Conservation (phyloP, 2,113 vertebrate species). For the Lipophrys pholis region DNA sequence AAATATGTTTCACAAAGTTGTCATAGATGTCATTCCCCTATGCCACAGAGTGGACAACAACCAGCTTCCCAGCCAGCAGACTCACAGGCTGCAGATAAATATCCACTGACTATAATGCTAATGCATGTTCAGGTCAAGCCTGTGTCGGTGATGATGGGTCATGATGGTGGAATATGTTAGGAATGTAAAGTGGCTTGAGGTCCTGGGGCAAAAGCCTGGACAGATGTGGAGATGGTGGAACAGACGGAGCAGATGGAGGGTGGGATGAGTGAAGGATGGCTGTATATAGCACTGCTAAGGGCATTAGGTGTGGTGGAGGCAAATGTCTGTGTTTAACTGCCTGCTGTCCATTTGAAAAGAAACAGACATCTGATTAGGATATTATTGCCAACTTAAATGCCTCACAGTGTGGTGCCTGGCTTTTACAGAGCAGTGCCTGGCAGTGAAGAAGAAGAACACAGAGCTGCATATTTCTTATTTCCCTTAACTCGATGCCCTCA, state of each 20-base stretch:
- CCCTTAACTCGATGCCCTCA: constrained; percentile 4
- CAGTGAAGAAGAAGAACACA: constrained; percentile 24
- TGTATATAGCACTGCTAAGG: background rate
- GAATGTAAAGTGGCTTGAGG: constrained; percentile 71
- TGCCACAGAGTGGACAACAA: background rate
- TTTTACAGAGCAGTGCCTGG: constrained; percentile 29
- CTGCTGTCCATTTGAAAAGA: constrained; percentile 45
- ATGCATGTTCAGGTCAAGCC: constrained; percentile 34
- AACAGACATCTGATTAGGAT: constrained; percentile 63
- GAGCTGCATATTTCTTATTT: constrained; percentile 17
- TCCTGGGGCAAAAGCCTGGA: constrained; percentile 21
- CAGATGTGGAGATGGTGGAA: constrained; percentile 10
- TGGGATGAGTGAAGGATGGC: constrained; percentile 23
- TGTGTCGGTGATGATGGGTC: constrained; percentile 37
- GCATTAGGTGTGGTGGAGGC: constrained; percentile 7
- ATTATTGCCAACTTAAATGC: constrained; percentile 58
- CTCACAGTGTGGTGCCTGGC: constrained; percentile 39
- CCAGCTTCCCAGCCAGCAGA: too few species aligned
- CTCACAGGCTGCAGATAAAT: constrained; percentile 10
- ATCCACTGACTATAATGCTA: background rate
- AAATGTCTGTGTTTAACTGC: constrained; percentile 33
- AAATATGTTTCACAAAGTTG: constrained; percentile 1
- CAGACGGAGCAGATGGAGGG: constrained; percentile 15
- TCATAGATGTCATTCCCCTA: constrained; percentile 3
- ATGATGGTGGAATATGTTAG: constrained; percentile 51